Evolutionary conservation across 1,140 invertebrate genomes (phyloP).

Genomic region (Venustaconcha ellipsiformis): DNA sequence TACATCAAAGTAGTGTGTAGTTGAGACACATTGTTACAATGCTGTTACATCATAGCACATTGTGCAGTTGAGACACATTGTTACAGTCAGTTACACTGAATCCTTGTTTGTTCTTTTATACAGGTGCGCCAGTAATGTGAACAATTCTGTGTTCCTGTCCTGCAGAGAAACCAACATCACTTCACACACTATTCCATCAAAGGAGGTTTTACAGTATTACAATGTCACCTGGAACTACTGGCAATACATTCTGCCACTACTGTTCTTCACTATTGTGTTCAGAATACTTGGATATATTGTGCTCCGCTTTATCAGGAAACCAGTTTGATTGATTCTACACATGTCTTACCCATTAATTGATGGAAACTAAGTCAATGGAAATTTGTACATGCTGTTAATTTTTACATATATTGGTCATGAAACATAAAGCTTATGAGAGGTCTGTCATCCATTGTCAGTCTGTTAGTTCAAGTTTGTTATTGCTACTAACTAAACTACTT

Average conservation of each 20-base stretch:
- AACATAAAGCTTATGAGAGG: too few species aligned
- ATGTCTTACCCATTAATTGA: too few species aligned
- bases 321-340: slow-evolving; percentile 4
- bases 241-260: slow-evolving; percentile 28
- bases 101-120: neutral
- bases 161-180: slow-evolving; percentile 28
- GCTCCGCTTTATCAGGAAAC: slow-evolving; percentile 31
- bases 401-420: too few species aligned
- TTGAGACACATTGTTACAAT: neutral
- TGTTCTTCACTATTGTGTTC: slow-evolving; percentile 22
- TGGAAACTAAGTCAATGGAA: too few species aligned
- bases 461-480: too few species aligned
- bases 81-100: too few species aligned
- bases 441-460: too few species aligned
- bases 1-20: neutral
- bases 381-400: too few species aligned
- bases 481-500: too few species aligned
- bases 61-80: neutral
- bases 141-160: slow-evolving; percentile 23
- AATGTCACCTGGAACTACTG: slow-evolving; percentile 20
- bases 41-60: too few species aligned
- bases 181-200: slow-evolving; percentile 7
- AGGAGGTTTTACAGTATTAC: slow-evolving; percentile 23
- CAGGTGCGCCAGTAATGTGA: slow-evolving; percentile 15
- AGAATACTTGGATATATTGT: slow-evolving; percentile 32